These are phyloP conservation scores for Siderastrea radians DNA, from an alignment of 92 coral and sea anemone species.

Conservation along the genomic window DNA sequence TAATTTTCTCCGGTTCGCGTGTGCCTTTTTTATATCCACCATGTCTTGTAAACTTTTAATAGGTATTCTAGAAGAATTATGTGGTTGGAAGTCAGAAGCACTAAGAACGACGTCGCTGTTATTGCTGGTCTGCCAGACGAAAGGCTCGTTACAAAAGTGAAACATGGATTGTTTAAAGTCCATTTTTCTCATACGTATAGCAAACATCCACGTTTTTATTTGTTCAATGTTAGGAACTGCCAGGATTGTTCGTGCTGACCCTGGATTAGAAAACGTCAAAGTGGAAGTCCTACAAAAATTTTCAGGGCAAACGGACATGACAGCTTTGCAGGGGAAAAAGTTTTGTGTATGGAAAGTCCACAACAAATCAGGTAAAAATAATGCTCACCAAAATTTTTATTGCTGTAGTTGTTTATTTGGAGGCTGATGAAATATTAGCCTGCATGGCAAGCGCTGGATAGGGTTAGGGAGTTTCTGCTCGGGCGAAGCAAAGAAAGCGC, in stretches of 20 bases:
- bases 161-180: background rate
- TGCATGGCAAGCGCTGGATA: background rate
- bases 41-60: background rate
- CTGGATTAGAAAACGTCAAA: constrained; percentile 47
- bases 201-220: background rate
- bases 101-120: constrained; percentile 40
- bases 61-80: constrained; percentile 40
- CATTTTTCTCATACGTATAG: background rate
- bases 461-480: background rate
- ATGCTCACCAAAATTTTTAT: background rate
- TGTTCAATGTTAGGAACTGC: constrained; percentile 31
- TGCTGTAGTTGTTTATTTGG: background rate
- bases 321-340: constrained; percentile 52
- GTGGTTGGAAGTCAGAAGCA: constrained; percentile 45
- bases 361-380: constrained; percentile 24
- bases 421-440: background rate
- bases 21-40: background rate
- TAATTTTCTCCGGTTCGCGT: background rate
- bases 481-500: background rate
- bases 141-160: constrained; percentile 22
- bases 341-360: constrained; percentile 53
- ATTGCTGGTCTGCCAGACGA: constrained; percentile 37
- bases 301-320: constrained; percentile 34
- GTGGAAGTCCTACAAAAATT: constrained; percentile 35
- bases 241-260: constrained; percentile 52